Conservation (phyloP, 2,797 vertebrate species). For the Squalus acanthias region DNA sequence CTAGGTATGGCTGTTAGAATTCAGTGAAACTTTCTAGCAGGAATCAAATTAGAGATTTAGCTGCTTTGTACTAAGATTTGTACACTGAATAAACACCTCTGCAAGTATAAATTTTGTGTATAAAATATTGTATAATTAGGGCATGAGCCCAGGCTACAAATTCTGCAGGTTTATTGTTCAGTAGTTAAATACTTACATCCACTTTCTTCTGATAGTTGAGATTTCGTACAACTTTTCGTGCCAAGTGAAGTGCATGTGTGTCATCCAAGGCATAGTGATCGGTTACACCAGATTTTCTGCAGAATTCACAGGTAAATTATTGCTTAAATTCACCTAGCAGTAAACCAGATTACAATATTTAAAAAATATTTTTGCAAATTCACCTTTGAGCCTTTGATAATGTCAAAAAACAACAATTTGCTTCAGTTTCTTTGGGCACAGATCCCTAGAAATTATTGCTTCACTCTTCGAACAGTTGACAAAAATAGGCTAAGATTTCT, state of each 20-base stretch:
- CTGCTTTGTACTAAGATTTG: not conserved
- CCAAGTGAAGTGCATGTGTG: constrained; percentile 84
- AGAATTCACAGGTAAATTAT: constrained; percentile 39
- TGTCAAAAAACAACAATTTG: not conserved
- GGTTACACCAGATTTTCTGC: constrained; percentile 88
- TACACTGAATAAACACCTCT: not conserved
- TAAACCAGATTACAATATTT: not conserved
- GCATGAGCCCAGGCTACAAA: not conserved
- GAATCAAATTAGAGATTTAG: not conserved
- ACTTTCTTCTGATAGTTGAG: constrained; percentile 89
- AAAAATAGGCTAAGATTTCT: constrained; percentile 35
- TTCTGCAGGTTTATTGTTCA: not conserved
- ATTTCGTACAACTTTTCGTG: constrained; percentile 78
- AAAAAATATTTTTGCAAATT: not conserved
- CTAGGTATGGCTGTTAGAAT: not conserved
- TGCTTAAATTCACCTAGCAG: not conserved
- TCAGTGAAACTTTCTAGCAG: not conserved
- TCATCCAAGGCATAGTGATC: constrained; percentile 93
- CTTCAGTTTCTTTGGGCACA: not conserved
- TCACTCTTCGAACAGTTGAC: constrained; percentile 18
- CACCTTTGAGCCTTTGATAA: not conserved
- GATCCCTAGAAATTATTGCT: not conserved
- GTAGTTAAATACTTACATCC: constrained; percentile 65
- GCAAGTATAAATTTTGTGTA: not conserved
- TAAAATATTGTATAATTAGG: not conserved